Base-by-base conservation (phyloP, 1,140 invertebrate genomes). In the Pteromalus puparum region DNA sequence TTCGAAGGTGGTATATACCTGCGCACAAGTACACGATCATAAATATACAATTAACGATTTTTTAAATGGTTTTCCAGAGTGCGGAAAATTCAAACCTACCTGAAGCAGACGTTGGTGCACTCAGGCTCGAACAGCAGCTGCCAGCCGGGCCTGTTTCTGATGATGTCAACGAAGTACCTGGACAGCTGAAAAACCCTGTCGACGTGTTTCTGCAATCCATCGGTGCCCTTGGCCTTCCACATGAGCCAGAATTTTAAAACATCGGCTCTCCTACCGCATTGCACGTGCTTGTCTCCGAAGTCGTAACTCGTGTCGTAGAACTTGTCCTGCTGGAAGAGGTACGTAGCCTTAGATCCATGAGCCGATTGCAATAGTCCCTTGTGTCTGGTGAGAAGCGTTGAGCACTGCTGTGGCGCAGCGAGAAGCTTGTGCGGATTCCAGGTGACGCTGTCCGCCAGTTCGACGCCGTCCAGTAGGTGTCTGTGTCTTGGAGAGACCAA, bases 181-280 rank as follows among this genome's bases (percentile, higher is more conserved):
- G 96, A 95, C 85, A 96, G 95, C 48, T 96, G 95, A 87, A 97
- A 97, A 0, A 97, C 93, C 85, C 95, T 95, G 84, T 98, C 96
- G 18, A 98, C 94, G 90, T 98, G 97, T 38, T 94, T 94, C 87
- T 97, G 96, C 70, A 98, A 94, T 0, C 97, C 97, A 24, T 93
- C 90, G 1, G 95, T 96, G n/a, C 97, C 97, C 94, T 98, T 98
- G 1, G 97, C 97, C 89, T 98, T 98, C 98, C 98, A 99, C 98
- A 99, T 99, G 87, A 98, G 96, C 98, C 98, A 99, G 89, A 99
- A 97, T 91, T 99, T 99, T 72, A 99, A 94, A 3, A 99, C 97
- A 89, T 99, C 98, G 15, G 97, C 98, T 85, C 97, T 95, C n/a
- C 98, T 94, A 0, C 98, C 98, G 89, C 98, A 98, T 90, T 97